phyloP scores from a whole-genome alignment of 1,140 invertebrate genomes.

The Colletes latitarsis region DNA sequence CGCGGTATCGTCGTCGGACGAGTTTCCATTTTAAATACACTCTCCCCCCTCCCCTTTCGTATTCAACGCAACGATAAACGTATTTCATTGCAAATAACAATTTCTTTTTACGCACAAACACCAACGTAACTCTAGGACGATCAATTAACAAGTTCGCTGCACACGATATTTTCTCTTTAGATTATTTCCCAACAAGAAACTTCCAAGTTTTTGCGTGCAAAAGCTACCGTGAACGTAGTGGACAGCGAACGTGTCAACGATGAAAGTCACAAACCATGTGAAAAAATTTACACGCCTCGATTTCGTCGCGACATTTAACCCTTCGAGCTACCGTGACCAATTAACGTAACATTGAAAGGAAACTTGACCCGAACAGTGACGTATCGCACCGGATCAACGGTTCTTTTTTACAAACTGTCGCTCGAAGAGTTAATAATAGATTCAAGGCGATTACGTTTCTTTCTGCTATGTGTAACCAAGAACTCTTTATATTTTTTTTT shows the following conservation, averaged over 20 bases:
- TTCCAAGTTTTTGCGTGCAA: too few relatives aligned
- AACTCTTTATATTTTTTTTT: neutral
- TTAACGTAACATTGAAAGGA: neutral
- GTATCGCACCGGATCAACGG: neutral
- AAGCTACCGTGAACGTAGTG: too few relatives aligned
- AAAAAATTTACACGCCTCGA: neutral
- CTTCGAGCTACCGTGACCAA: slow-evolving; percentile 1
- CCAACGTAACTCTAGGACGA: neutral
- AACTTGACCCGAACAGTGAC: too few relatives aligned
- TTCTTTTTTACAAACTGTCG: neutral
- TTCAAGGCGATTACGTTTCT: too few relatives aligned
- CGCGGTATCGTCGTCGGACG: slow-evolving; percentile 17
- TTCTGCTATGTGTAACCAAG: neutral
- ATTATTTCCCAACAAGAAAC: too few relatives aligned
- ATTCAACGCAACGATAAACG: neutral
- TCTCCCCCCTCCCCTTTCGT: neutral
- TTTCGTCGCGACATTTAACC: neutral
- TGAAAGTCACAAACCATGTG: neutral
- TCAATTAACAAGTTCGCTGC: too few relatives aligned
- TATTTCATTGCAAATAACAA: too few relatives aligned
- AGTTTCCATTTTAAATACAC: neutral
- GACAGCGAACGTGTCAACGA: neutral
- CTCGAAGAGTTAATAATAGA: slow-evolving; percentile 17
- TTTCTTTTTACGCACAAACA: neutral
- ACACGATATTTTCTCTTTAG: too few relatives aligned